Evolutionary conservation across 2,113 vertebrate species (phyloP).

Genomic region (Pollachius pollachius): DNA sequence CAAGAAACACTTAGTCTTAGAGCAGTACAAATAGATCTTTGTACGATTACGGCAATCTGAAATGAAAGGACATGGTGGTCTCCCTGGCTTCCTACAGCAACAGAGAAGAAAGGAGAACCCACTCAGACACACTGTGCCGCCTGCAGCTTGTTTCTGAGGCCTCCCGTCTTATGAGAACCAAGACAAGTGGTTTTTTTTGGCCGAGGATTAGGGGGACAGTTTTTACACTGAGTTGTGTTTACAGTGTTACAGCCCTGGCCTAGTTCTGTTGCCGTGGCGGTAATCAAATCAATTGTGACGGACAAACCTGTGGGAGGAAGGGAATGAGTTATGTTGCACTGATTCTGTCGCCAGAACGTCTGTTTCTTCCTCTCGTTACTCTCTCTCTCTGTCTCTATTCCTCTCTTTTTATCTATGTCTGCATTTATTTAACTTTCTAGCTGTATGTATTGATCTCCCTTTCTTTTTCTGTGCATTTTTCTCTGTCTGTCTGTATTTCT

Average conservation of each 20-base stretch:
- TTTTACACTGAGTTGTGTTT: background rate
- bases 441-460: too few relatives aligned
- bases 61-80: slow-evolving; percentile 19
- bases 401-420: background rate
- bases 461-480: background rate
- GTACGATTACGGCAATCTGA: background rate
- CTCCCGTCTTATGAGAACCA: background rate
- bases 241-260: slow-evolving; percentile 2
- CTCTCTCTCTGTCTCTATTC: too few relatives aligned
- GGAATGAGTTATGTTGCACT: background rate
- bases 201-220: background rate
- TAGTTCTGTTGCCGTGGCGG: background rate
- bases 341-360: background rate
- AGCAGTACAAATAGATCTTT: too few relatives aligned
- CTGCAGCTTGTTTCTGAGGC: background rate
- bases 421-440: too few relatives aligned
- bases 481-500: background rate
- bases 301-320: background rate
- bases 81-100: background rate
- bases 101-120: background rate
- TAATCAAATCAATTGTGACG: background rate
- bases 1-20: too few relatives aligned
- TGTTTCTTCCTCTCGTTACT: background rate
- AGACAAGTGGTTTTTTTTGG: background rate
- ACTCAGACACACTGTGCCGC: background rate